These are phyloP conservation scores for Nomada goodeniana DNA, from an alignment of 2,888 invertebrate genomes.

Conservation along the genomic window DNA sequence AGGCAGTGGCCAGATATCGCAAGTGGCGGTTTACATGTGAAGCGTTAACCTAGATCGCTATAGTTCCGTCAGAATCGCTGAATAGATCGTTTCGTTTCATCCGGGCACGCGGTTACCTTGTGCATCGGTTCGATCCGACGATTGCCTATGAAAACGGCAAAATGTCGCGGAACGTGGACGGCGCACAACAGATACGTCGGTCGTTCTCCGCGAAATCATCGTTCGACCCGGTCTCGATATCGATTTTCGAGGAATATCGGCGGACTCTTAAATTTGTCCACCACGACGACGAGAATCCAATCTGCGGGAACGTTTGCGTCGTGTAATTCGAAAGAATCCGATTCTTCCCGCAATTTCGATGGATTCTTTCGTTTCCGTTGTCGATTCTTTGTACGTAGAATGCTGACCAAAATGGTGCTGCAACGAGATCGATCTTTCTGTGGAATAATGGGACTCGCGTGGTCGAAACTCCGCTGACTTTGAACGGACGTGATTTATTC, in stretches of 20 bases:
- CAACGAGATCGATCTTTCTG: background rate
- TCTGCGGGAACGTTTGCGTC: background rate
- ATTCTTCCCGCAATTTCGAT: background rate
- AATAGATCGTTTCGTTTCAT: slow-evolving; percentile 43
- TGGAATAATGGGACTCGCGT: background rate
- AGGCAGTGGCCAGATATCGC: slow-evolving; percentile 20
- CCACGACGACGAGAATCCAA: slow-evolving; percentile 1
- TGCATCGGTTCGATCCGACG: background rate
- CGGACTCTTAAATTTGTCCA: slow-evolving; percentile 4
- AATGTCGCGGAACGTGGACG: slow-evolving; percentile 16
- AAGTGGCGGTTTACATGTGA: slow-evolving; percentile 34
- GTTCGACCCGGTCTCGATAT: background rate
- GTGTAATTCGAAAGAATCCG: slow-evolving; percentile 16
- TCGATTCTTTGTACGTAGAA: background rate
- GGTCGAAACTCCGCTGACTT: background rate
- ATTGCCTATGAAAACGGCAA: slow-evolving; percentile 24
- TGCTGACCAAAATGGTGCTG: background rate
- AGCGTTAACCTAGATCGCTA: slow-evolving; percentile 39
- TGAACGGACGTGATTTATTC: slow-evolving; percentile 7
- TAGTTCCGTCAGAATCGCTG: slow-evolving; percentile 37
- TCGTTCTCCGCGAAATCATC: slow-evolving; percentile 19
- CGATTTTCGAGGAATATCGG: slow-evolving; percentile 16
- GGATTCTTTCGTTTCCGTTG: slow-evolving; percentile 1
- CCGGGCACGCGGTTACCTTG: slow-evolving; percentile 22
- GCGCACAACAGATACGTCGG: slow-evolving; percentile 28